Conservation (phyloP, 1,140 invertebrate species). For the Macrotrachela quadricornifera region DNA sequence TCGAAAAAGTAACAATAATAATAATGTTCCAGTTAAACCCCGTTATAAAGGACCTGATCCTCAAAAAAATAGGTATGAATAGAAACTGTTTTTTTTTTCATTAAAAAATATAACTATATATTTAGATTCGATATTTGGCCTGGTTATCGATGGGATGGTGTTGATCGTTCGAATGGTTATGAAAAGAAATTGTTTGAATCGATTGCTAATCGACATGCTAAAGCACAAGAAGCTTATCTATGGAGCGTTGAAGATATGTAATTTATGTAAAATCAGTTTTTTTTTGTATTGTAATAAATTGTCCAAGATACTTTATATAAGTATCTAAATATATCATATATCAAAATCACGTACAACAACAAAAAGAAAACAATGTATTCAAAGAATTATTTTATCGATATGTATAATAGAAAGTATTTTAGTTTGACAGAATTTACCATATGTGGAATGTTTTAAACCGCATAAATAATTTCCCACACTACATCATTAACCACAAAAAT, state of each 20-base stretch:
- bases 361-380: too few species aligned
- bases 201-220: slow-evolving; percentile 49
- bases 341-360: too few species aligned
- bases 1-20: background rate
- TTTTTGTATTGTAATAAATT: background rate
- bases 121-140: slow-evolving; percentile 54
- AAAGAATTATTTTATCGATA: too few species aligned
- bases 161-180: slow-evolving; percentile 86
- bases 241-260: slow-evolving; percentile 89
- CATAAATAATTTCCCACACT: too few species aligned
- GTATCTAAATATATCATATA: too few species aligned
- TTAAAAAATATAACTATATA: too few species aligned
- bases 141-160: slow-evolving; percentile 90
- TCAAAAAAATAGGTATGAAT: slow-evolving; percentile 50
- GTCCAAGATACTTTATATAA: too few species aligned
- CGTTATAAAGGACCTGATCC: slow-evolving; percentile 50
- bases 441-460: too few species aligned
- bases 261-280: slow-evolving; percentile 14
- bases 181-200: slow-evolving; percentile 68
- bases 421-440: too few species aligned
- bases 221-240: slow-evolving; percentile 65
- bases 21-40: slow-evolving; percentile 37
- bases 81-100: too few species aligned
- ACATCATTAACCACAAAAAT: too few species aligned
- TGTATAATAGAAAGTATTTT: too few species aligned